Evolutionary conservation across 2,888 invertebrate genomes (phyloP), one percentile per base, ranked within the genome.

Genomic region (Arctia plantaginis): DNA sequence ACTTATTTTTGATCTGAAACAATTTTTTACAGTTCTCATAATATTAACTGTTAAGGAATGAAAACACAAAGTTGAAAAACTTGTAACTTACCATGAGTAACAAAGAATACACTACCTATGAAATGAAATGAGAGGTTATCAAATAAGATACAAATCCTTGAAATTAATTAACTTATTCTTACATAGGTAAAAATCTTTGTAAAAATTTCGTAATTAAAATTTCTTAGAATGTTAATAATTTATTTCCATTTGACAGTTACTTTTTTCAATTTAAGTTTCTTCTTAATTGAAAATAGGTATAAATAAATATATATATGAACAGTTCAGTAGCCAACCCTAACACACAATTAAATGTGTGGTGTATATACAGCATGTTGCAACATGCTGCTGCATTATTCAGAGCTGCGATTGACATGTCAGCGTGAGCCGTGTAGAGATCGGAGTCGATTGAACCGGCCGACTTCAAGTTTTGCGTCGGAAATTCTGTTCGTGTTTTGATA

Each of bases 331-430:
- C 10, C 75, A 76, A 47, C 73, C 76, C 73, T 76, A 44, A 20
- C 18, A 67, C 66, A 77, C 72, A 77, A 85, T 79, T 83, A 83
- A 83, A 69, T 67, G n/a, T 73, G 76, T 80, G 74, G 69, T 69
- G 72, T 76, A 84, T 82, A 84, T 80, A 84, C 82, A 84, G 84
- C 64, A 51, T 82, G 84, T 84, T 82, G 69, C 82, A 72, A 82
- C 85, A 82, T 78, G 79, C 82, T 83, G 33, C 76, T 87, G 81
- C 87, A 87, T 86, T 84, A 87, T 88, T 85, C 85, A 85, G 74
- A 70, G 71, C 77, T 47, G 72, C 86, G 88, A 90, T 90, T 90
- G 90, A 90, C 88, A 89, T 88, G 90, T 90, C 89, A 90, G 76
- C 75, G 79, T 82, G 85, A 85, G 77, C 86, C 73, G 76, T 81